phyloP scores from a whole-genome alignment of 2,888 invertebrate species.

The Dendrolimus houi region DNA sequence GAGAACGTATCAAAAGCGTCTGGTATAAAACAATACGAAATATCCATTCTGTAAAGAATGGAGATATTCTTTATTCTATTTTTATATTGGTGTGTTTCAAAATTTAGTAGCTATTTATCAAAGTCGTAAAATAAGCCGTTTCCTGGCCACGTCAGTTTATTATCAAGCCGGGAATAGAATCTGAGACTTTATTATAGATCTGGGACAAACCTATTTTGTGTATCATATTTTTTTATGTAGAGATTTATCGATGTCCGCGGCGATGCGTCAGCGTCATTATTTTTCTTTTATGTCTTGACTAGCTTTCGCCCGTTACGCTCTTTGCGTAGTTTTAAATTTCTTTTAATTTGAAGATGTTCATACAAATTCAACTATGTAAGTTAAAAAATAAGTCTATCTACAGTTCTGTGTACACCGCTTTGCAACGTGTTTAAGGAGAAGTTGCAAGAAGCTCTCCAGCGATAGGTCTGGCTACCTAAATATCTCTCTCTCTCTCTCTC shows the following conservation, averaged over 20 bases:
- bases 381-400: too few species aligned
- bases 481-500: too few species aligned
- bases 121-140: neutral
- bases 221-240: neutral
- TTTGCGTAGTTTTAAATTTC: neutral
- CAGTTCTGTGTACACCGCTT: too few species aligned
- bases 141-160: neutral
- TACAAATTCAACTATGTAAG: too few species aligned
- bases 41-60: neutral
- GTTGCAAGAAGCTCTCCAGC: too few species aligned
- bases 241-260: neutral
- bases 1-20: too few species aligned
- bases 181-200: neutral
- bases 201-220: neutral
- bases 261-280: neutral
- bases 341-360: too few species aligned
- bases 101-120: neutral
- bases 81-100: neutral
- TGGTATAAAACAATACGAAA: neutral
- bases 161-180: neutral
- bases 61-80: neutral
- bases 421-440: too few species aligned
- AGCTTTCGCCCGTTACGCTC: neutral
- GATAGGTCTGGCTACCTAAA: too few species aligned
- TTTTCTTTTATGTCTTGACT: neutral